Base-by-base conservation (phyloP, 2,113 vertebrate genomes). In the Chauna torquata region DNA sequence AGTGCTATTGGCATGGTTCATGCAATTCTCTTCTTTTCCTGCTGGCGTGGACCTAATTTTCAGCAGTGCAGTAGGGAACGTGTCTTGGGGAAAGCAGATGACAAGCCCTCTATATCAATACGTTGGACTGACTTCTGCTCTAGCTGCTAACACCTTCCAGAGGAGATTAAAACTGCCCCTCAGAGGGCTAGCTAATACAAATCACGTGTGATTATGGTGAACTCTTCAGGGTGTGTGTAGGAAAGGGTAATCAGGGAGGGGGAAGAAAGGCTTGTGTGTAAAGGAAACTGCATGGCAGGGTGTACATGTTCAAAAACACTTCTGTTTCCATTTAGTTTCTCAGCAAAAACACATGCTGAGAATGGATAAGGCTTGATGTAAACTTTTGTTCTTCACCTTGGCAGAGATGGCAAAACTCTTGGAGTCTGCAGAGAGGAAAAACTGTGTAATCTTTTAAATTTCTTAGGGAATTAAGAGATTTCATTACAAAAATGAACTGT, bases 181-280 rank as follows among this genome's bases (percentile, higher is more conserved):
- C 5, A 47, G 49, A 72, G 54, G 45, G 15, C 28, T 45, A 27
- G 50, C 45, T 85, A 55, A 49, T 54, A 3, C 32, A 42, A 2
- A 17, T 54, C 57, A 22, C 0, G 0, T 78, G 82, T 20, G 66
- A 15, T 54, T 54, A 0, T 0, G 9, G 42, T 0, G 12, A 87
- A 0, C 40, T 52, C 59, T 6, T 32, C 8, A 10, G 81, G 40
- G 25, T 23, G 50, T 25, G 70, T 23, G 16, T 59, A 71, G 22
- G 45, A 30, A 61, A 69, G 69, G 47, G 78, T 25, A 10, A n/a
- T 2, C 2, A 0, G 13, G 93, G 45, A 32, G 59, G 42, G 44
- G 70, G 34, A 5, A 30, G 54, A 49, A 47, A 70, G 50, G 50
- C 61, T 58, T 59, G 61, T 52, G 40, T 40, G n/a, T 24, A 25